Base-by-base conservation (phyloP, 2,797 vertebrate genomes). In the Sebastes alutus region DNA sequence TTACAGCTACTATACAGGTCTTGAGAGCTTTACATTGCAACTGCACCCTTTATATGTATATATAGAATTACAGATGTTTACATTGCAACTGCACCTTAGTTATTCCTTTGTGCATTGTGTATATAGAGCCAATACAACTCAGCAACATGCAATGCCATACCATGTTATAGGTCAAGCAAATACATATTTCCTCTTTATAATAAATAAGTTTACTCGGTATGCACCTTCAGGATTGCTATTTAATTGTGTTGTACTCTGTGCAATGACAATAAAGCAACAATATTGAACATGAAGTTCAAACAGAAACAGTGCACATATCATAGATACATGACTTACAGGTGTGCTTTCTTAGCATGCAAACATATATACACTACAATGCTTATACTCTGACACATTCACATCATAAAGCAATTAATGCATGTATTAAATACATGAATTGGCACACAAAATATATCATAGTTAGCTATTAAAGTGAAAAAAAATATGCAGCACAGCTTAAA, bases 191-290 rank as follows among this genome's bases (percentile, higher is more conserved):
- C 6, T 46, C 6, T 18, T 46, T 46, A 46, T 18, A 18, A 46
- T 18, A 46, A 16, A 46, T 46, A 1, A 0, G 6, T 46, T 18
- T 18, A 46, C 42, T 0, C 42, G 0, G 16, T 7, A 46, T 46
- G 42, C 42, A 18, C 6, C 0, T 0, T 46, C 42, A 0, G 42
- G 42, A 18, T 18, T 46, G 42, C 42, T 0, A 46, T 46, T 46
- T 46, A 46, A 46, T 46, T 46, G 0, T 0, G 38, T 42, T 42
- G 0, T 3, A 42, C 38, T 46, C 0, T 46, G 42, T 46, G 42
- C 42, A 18, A 18, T 20, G 16, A 49, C 46, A 49, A 0, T 49
- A 49, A 8, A 49, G 46, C 7, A 8, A 49, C 7, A 8, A 7
- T 49, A 49, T 49, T 49, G 3, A 49, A 49, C 46, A 49, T 49